A percentile compares a stretch with the other conserved stretches of the same genome.
phyloP scores from a whole-genome alignment of 2,113 vertebrate genomes.

The Sturnus vulgaris region DNA sequence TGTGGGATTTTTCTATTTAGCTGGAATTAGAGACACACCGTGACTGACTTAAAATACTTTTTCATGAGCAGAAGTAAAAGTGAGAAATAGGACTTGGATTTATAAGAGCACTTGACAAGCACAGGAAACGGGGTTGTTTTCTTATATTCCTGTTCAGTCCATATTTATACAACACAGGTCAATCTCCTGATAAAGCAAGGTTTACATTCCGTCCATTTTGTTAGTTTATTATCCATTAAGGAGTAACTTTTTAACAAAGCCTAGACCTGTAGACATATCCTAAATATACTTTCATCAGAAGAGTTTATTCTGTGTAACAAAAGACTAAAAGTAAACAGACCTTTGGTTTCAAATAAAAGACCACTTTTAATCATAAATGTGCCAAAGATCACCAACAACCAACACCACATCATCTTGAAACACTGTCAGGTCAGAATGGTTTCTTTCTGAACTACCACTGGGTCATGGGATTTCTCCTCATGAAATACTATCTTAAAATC shows the following conservation, averaged over 20 bases:
- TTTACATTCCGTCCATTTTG: neutral
- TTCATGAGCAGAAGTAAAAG: neutral
- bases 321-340: neutral
- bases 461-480: neutral
- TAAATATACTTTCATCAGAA: neutral
- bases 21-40: neutral
- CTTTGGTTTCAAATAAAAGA: neutral
- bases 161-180: neutral
- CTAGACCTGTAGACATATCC: neutral
- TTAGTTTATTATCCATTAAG: neutral
- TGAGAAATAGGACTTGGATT: neutral
- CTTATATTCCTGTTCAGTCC: neutral
- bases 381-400: neutral
- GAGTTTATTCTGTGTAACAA: neutral
- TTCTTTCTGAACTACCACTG: neutral
- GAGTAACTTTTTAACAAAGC: neutral
- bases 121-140: neutral
- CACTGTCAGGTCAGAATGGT: neutral
- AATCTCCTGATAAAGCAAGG: neutral
- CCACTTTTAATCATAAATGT: neutral
- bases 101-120: neutral
- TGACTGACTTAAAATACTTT: neutral
- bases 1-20: neutral
- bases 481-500: neutral
- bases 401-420: neutral